These are phyloP conservation scores for Ariopsis seemanni DNA, from an alignment of 2,113 vertebrate genomes.

Conservation along the genomic window DNA sequence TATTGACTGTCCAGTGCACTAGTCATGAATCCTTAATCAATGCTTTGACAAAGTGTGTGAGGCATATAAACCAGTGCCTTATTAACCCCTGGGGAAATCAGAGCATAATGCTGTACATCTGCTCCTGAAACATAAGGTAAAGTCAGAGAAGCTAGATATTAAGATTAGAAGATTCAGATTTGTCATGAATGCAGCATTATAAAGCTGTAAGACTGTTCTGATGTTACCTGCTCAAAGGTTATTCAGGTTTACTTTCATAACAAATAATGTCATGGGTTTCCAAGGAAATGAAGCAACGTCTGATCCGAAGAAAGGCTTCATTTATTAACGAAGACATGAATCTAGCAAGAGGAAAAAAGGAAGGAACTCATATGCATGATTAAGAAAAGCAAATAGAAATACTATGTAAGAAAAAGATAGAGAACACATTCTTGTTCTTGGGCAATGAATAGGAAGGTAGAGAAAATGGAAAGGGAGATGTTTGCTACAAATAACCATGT, in stretches of 20 bases:
- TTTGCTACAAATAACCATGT: neutral
- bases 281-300: neutral
- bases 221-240: neutral
- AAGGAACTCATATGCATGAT: neutral
- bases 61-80: neutral
- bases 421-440: neutral
- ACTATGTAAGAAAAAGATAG: neutral
- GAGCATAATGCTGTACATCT: neutral
- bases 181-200: neutral
- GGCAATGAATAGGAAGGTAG: neutral
- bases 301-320: neutral
- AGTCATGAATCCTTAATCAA: neutral
- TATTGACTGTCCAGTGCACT: neutral
- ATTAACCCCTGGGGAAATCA: neutral
- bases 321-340: neutral
- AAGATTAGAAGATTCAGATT: neutral
- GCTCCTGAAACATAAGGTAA: neutral
- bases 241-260: neutral
- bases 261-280: neutral
- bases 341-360: neutral
- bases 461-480: neutral
- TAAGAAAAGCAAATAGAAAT: neutral
- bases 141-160: neutral
- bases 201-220: neutral
- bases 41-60: conserved; percentile 1